These are phyloP conservation scores for Scalopus aquaticus DNA, from an alignment of 2,113 vertebrate species.

Conservation along the genomic window DNA sequence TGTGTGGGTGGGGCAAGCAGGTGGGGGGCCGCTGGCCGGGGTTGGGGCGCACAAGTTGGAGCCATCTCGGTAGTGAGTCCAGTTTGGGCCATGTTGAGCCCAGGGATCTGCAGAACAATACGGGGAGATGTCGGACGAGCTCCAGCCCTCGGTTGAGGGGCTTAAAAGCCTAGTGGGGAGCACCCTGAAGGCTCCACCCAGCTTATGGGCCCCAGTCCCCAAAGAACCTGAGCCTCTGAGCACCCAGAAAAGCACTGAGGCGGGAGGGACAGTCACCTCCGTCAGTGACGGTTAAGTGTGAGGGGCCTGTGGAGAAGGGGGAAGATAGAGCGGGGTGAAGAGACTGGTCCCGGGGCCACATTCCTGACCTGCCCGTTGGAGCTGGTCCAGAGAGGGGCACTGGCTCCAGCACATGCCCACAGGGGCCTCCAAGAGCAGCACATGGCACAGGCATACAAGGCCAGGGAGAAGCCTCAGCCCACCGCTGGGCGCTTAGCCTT, in stretches of 20 bases:
- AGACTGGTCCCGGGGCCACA: neutral
- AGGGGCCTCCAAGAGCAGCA: neutral
- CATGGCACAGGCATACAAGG: rapidly evolving
- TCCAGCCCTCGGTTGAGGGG: neutral
- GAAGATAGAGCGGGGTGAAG: neutral
- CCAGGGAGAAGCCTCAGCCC: neutral
- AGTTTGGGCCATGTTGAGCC: neutral
- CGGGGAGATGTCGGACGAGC: neutral
- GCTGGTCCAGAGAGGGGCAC: neutral
- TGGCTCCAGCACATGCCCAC: neutral
- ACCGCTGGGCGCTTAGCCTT: neutral
- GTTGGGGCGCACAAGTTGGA: neutral
- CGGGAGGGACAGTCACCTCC: neutral
- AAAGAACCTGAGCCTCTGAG: neutral
- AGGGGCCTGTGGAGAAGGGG: neutral
- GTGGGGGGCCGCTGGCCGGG: too few relatives aligned
- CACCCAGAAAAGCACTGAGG: neutral
- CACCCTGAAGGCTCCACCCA: neutral
- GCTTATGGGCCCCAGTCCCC: neutral
- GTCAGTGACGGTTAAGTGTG: rapidly evolving
- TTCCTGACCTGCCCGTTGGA: neutral
- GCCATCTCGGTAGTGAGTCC: neutral
- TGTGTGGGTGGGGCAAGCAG: neutral
- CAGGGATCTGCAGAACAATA: rapidly evolving
- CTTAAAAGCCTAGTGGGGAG: neutral